Base-by-base conservation (phyloP, 2,888 invertebrate species). In the Norana najaformis region DNA sequence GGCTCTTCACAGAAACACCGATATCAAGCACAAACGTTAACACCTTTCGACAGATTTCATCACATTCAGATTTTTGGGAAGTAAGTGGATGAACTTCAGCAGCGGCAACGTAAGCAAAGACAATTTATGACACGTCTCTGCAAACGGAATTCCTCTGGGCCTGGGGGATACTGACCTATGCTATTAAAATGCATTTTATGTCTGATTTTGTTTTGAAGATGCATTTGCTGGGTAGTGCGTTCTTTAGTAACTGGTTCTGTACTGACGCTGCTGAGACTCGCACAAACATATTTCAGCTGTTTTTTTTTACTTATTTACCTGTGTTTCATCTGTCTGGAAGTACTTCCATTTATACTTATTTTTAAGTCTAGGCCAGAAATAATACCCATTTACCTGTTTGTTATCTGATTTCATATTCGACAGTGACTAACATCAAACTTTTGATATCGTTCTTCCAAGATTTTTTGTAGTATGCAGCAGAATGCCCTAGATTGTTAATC, bases 361-460 rank as follows among this genome's bases (percentile, higher is more conserved):
- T 23, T 47, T 23, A 16, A 47, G 23, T 47, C 23, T 23, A 23
- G 47, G 23, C 23, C 23, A 47, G 23, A 47, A n/a, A 69, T 69
- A n/a, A 69, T 69, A n/a, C n/a, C 69, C 69, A 69, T 69, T 69
- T 30, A 8, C 69, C n/a, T 69, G n/a, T n/a, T n/a, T 69, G 69
- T 69, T 89, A 89, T 36, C n/a, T 34, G 30, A 39, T 69, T 89
- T 35, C 30, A 53, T 69, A 35, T 85, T 85, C n/a, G n/a, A n/a
- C n/a, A n/a, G n/a, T n/a, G n/a, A n/a, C n/a, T n/a, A n/a, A n/a
- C n/a, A n/a, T n/a, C n/a, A n/a, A n/a, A n/a, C n/a, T n/a, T n/a
- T n/a, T n/a, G n/a, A n/a, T n/a, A n/a, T n/a, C n/a, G n/a, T n/a
- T n/a, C n/a, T n/a, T n/a, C n/a, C n/a, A n/a, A n/a, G n/a, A n/a